Evolutionary conservation across 2,113 vertebrate genomes (phyloP).

Genomic region (Donacobius atricapilla): DNA sequence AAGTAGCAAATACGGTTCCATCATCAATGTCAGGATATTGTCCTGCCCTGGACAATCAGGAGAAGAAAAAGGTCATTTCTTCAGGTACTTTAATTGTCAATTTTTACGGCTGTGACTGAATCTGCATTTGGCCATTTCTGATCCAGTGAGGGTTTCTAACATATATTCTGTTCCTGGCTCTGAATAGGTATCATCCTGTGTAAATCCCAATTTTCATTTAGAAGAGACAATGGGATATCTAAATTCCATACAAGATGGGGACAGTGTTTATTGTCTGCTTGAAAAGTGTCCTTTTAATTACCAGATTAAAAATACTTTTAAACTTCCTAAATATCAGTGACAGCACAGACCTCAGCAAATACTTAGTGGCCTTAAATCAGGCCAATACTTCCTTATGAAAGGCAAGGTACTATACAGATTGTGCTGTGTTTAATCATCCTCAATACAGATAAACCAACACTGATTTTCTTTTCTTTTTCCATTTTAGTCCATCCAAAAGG

Average conservation of each 20-base stretch:
- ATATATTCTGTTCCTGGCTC: background rate
- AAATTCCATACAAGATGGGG: background rate
- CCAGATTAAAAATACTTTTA: background rate
- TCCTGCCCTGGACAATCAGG: background rate
- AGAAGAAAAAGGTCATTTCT: background rate
- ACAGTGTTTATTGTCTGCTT: background rate
- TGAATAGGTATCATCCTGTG: background rate
- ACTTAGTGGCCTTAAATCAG: background rate
- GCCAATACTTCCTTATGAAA: background rate
- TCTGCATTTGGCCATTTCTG: background rate
- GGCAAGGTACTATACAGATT: background rate
- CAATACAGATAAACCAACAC: background rate
- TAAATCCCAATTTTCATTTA: background rate
- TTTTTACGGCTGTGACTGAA: background rate
- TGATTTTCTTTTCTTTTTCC: background rate
- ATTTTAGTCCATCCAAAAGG: conserved; percentile 84
- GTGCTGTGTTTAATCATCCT: background rate
- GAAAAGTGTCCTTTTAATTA: background rate
- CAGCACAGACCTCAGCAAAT: background rate
- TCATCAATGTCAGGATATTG: background rate
- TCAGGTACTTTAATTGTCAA: background rate
- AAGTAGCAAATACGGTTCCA: background rate
- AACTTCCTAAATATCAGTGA: background rate
- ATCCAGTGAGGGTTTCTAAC: background rate
- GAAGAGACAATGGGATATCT: background rate